phyloP scores from a whole-genome alignment of 1,140 invertebrate species.

The Pomacea maculata region DNA sequence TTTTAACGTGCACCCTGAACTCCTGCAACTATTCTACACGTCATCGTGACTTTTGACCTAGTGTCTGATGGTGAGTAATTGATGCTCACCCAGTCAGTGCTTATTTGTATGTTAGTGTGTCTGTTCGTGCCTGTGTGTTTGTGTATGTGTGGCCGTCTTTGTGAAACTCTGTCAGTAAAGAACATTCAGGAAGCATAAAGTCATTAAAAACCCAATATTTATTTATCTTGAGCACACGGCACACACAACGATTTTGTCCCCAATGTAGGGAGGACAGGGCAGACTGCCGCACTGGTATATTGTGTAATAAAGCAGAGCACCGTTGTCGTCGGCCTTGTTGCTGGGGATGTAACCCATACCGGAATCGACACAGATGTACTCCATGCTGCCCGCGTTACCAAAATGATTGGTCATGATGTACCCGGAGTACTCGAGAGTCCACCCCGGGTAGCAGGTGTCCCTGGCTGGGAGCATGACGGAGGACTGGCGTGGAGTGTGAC shows the following conservation, averaged over 20 bases:
- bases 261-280: not conserved
- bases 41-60: no score
- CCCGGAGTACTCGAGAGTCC: constrained; percentile 36
- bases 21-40: no score
- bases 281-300: not conserved
- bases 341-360: not conserved
- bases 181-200: no score
- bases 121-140: not conserved
- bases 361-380: not conserved
- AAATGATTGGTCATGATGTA: constrained; percentile 33
- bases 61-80: no score
- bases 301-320: not conserved
- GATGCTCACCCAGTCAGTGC: no score
- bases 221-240: not conserved
- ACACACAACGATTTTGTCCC: not conserved
- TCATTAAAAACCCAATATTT: not conserved
- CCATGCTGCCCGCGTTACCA: not conserved
- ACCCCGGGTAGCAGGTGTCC: constrained; percentile 30
- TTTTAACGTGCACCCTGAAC: no score
- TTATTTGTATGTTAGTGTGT: not conserved
- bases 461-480: constrained; percentile 40
- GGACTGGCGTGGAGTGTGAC: constrained; percentile 14
- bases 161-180: not conserved
- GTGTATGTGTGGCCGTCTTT: not conserved
- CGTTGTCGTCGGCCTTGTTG: constrained; percentile 1